Evolutionary conservation across 2,888 invertebrate species (phyloP).

Genomic region (Hanleya hanleyi): DNA sequence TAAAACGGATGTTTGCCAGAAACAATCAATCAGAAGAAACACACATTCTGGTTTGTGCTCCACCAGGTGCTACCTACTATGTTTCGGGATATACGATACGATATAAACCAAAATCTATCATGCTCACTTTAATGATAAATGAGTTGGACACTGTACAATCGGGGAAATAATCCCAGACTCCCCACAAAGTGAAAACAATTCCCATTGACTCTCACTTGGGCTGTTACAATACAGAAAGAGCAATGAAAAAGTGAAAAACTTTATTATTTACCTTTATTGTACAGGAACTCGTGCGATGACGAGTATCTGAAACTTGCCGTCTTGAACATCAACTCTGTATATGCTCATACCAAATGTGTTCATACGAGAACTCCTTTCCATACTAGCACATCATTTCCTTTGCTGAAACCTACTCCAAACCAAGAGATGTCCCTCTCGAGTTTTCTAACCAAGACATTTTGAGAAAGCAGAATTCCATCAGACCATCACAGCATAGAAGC

Average conservation of each 20-base stretch:
- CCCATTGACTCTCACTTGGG: constrained; percentile 22
- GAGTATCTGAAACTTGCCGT: background rate
- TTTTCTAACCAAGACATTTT: too few relatives aligned
- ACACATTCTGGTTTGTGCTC: constrained; percentile 29
- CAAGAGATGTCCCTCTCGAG: background rate
- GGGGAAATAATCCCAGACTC: background rate
- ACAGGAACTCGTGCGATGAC: background rate
- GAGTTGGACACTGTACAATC: background rate
- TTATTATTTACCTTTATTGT: background rate
- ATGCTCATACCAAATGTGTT: background rate
- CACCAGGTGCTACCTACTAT: constrained; percentile 18
- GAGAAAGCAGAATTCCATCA: too few relatives aligned
- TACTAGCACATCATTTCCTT: background rate
- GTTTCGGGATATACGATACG: background rate
- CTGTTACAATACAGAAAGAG: constrained; percentile 22
- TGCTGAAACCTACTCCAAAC: background rate
- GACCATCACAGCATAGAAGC: too few relatives aligned
- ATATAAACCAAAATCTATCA: constrained; percentile 18
- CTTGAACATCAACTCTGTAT: background rate
- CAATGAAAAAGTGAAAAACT: constrained; percentile 19
- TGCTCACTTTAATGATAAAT: background rate
- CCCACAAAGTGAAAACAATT: constrained; percentile 5
- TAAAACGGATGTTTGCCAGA: constrained; percentile 25
- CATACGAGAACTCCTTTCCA: background rate
- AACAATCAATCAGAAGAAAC: too few relatives aligned